Evolutionary conservation across 1,140 invertebrate genomes (phyloP), one percentile per base, ranked within the genome.

Genomic region (Octopus sinensis): DNA sequence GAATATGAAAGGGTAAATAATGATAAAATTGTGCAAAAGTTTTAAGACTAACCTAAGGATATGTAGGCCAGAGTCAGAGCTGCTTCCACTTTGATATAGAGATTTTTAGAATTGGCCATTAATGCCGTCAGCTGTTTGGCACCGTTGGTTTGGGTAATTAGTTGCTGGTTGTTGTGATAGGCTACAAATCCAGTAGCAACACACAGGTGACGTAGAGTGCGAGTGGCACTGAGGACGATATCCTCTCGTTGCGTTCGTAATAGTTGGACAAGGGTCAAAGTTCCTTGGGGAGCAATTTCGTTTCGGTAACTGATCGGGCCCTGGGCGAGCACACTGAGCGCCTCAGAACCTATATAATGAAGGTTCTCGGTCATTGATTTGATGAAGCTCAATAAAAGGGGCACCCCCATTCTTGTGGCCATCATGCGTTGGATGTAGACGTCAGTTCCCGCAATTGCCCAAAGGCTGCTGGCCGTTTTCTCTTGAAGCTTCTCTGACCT

Each of bases 301-400:
- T 85, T 80, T 79, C 90, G 88, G 79, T 85, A 85, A 82, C 85
- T 89, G 0, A 87, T 76, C 4, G 90, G 88, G 9, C 89, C 90
- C 68, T 89, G 88, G 10, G 88, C 87, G 62, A 91, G 79, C 5
- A 89, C 89, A 12, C 88, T 87, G 12, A 91, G 79, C 2, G 86
- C 88, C 79, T 91, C 90, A 68, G 89, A 90, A 17, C 89, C 89
- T 81, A 91, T 90, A 43, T 83, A 88, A 85, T 90, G 88, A 30
- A 91, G 86, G 68, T 88, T 86, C 80, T 88, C 87, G 23, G 87
- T 87, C 82, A 87, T 78, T 30, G 88, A 87, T 83, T 88, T 88
- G 9, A 89, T 84, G 84, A 91, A 91, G 79, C 90, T 88, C 51
- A 90, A 88, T 13, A 91, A 82, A 77, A 86, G 84, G 12, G 85